A percentile compares a stretch with the other conserved stretches of the same genome.
phyloP scores from a whole-genome alignment of 2,888 invertebrate genomes.

The Caenorhabditis parvicauda region DNA sequence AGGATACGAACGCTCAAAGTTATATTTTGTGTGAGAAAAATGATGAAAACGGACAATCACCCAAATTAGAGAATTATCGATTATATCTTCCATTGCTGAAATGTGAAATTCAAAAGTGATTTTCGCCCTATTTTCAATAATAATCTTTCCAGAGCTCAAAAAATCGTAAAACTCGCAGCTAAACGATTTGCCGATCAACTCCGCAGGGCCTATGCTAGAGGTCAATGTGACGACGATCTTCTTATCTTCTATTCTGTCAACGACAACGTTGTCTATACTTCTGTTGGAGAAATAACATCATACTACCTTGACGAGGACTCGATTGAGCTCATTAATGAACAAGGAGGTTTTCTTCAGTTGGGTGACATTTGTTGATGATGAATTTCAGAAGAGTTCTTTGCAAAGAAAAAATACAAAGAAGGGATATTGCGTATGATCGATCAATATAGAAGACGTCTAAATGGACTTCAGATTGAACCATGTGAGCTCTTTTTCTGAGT shows the following conservation, averaged over 20 bases:
- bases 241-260: slow-evolving; percentile 28
- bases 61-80: too few relatives aligned
- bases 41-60: too few relatives aligned
- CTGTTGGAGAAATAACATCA: slow-evolving; percentile 8
- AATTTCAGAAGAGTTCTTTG: slow-evolving; percentile 14
- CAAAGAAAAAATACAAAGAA: slow-evolving; percentile 17
- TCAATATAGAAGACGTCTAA: slow-evolving; percentile 18
- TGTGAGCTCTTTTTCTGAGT: slow-evolving; percentile 1
- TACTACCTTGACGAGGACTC: slow-evolving; percentile 5
- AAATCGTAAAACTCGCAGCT: slow-evolving; percentile 18
- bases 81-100: too few relatives aligned
- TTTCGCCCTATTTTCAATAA: neutral
- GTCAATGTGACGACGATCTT: slow-evolving; percentile 34
- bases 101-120: neutral
- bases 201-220: slow-evolving; percentile 25
- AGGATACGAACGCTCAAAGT: too few relatives aligned
- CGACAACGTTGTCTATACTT: slow-evolving; percentile 31
- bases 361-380: too few relatives aligned
- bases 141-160: slow-evolving; percentile 16
- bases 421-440: slow-evolving; percentile 20
- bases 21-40: too few relatives aligned
- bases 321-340: slow-evolving; percentile 9
- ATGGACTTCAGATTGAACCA: slow-evolving; percentile 10
- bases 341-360: slow-evolving; percentile 5
- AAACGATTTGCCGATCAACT: slow-evolving; percentile 32